Evolutionary conservation across 1,140 invertebrate genomes (phyloP).

Genomic region (Pogonus chalceus): DNA sequence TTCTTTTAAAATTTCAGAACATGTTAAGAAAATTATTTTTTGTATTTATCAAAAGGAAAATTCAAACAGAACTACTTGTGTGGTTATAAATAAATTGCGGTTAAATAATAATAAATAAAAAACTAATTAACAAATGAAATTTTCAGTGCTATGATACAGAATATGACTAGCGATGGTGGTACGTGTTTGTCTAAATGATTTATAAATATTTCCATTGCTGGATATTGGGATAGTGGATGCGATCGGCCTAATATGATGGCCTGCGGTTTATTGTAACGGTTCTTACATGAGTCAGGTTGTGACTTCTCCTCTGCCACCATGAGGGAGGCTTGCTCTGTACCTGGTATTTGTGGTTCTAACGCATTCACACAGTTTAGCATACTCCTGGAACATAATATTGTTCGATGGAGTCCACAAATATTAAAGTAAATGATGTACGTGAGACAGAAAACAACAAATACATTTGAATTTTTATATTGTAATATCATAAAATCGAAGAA

Average conservation of each 20-base stretch:
- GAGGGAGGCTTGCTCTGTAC: conserved; percentile 61
- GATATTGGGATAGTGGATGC: neutral
- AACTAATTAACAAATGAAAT: too few species aligned
- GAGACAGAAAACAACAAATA: neutral
- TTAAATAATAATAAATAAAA: too few species aligned
- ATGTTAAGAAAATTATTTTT: too few species aligned
- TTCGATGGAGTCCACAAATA: conserved; percentile 18
- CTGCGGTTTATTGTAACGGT: conserved; percentile 5
- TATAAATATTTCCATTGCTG: neutral
- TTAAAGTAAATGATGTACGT: too few species aligned
- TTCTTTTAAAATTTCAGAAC: too few species aligned
- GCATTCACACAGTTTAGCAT: conserved; percentile 79
- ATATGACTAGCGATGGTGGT: too few species aligned
- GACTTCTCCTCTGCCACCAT: conserved; percentile 68
- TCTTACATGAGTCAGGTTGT: conserved; percentile 72
- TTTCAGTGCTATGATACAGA: too few species aligned
- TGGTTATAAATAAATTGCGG: too few species aligned
- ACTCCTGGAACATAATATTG: conserved; percentile 56
- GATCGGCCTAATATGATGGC: neutral
- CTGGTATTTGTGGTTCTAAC: conserved; percentile 64
- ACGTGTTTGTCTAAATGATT: neutral
- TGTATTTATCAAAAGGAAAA: too few species aligned
- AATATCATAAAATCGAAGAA: too few species aligned
- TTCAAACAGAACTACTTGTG: too few species aligned
- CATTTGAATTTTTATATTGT: too few species aligned